Evolutionary conservation across 2,797 vertebrate genomes (phyloP), one percentile per base, ranked within the genome.

Genomic region (Linurgus olivaceus): DNA sequence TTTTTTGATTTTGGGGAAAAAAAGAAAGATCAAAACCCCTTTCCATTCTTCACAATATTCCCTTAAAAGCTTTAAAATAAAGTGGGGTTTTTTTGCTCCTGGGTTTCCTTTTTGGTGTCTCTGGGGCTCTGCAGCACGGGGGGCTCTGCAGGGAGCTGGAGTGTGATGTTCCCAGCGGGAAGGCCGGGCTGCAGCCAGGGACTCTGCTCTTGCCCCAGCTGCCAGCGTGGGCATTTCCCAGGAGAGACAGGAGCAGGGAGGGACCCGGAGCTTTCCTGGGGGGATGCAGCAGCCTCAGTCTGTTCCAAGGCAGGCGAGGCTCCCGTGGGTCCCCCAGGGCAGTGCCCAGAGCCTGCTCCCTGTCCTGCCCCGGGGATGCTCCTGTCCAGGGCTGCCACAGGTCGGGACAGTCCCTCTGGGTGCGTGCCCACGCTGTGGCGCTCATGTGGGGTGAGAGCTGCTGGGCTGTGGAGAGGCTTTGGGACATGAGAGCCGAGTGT

Each of bases 401-500:
- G 21, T 4, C 7, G 33, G 21, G 48, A 31, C 12, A 7, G 48
- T 0, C 17, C 1, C 1, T 3, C 1, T 1, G 38, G 51, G 35
- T 8, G 55, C 1, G 0, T 3, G 21, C 28, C 5, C 10, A 5
- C 2, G 6, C 1, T 19, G 8, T 2, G 6, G 54, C 24, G 50
- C 65, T 24, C 44, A 0, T 0, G 16, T 8, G 31, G 55, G 28
- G 1, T 2, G 63, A 26, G 80, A n/a, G 31, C 31, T 11, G 61
- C 17, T 0, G 8, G 44, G 38, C 9, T 5, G 33, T 0, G 23
- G 20, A 6, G 63, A 10, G 57, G 11, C n/a, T 33, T 2, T 10
- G 51, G 0, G 7, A 19, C 33, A 6, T 0, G 37, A 2, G 26
- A 12, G 2, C 40, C 2, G 0, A 3, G 2, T 0, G 7, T 3